Conservation (phyloP, 1,140 invertebrate species). For the Drosophila gunungcola region DNA sequence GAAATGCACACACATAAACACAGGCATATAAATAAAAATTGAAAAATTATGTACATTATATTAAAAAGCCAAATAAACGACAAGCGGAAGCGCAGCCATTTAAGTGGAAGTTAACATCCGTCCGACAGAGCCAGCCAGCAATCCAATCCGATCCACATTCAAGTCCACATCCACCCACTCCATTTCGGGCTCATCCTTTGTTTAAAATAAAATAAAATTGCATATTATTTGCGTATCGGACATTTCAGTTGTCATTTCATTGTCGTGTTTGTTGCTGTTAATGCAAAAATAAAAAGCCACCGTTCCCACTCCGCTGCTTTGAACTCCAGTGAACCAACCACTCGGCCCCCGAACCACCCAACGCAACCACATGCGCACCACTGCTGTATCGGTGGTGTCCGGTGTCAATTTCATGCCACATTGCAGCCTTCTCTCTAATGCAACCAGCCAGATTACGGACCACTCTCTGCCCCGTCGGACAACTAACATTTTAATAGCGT, state of each 20-base stretch:
- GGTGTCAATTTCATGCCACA: constrained; percentile 66
- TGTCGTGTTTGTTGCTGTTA: constrained; percentile 83
- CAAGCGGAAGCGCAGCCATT: constrained; percentile 83
- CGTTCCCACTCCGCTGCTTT: constrained; percentile 3
- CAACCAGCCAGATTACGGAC: constrained; percentile 43
- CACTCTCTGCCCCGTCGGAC: constrained; percentile 14
- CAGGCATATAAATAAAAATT: constrained; percentile 77
- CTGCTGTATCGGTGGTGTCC: constrained; percentile 21
- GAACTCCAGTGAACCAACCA: constrained; percentile 5
- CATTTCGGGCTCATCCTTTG: constrained; percentile 8
- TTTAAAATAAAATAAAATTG: constrained; percentile 81
- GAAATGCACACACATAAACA: constrained; percentile 72
- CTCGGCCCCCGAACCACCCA: not conserved
- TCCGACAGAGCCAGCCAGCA: constrained; percentile 61
- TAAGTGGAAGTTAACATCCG: constrained; percentile 84
- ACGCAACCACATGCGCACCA: constrained; percentile 42
- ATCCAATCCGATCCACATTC: not conserved
- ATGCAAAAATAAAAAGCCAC: constrained; percentile 81
- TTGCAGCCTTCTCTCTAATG: constrained; percentile 42
- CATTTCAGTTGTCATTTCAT: constrained; percentile 84
- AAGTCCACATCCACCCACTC: not conserved
- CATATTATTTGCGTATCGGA: constrained; percentile 83
- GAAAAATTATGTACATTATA: constrained; percentile 83
- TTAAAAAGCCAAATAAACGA: constrained; percentile 82
- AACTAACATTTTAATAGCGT: constrained; percentile 80